Base-by-base conservation (phyloP, 2,797 vertebrate species). In the Chloroceryle amazona region DNA sequence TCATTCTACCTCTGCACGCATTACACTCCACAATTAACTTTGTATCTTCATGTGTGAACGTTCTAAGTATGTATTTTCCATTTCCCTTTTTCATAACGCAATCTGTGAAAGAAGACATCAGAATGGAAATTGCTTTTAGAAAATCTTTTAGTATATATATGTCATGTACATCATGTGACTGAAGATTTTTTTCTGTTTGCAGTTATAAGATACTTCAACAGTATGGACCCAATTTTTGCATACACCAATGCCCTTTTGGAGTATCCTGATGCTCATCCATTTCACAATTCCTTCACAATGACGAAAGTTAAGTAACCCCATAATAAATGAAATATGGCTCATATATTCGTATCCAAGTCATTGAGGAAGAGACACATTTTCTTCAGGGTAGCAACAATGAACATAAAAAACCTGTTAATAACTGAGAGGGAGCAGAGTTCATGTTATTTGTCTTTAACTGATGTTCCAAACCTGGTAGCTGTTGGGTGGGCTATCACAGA, bases 361-460 rank as follows among this genome's bases (percentile, higher is more conserved):
- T 41, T 72, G 63, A 86, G 21, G 37, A 79, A 94, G 71, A 49
- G 58, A 70, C 6, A 13, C 4, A 5, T 93, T 96, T 76, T 90
- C 79, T 92, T 63, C 37, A 23, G 68, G 57, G 25, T 57, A 87
- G 28, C 82, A 84, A 89, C 49, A 91, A 94, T 92, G 54, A 39
- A 74, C 54, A 14, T 21, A 52, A 89, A 84, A 67, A 5, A 5
- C 23, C 63, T n/a, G 7, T 52, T 91, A 49, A 80, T 70, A 93
- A 93, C 51, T 54, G 13, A 81, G 17, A 74, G 6, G 12, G 13
- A 78, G n/a, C 13, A 42, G 26, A 95, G 75, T 75, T 93, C 54
- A 35, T 71, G 35, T 87, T 93, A 81, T 93, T 96, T 93, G 91
- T 75, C 33, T 41, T 49, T 72, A 60, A 44, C 63, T 80, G 73